Evolutionary conservation across 1,140 invertebrate genomes (phyloP).

Genomic region (Apis florea): DNA sequence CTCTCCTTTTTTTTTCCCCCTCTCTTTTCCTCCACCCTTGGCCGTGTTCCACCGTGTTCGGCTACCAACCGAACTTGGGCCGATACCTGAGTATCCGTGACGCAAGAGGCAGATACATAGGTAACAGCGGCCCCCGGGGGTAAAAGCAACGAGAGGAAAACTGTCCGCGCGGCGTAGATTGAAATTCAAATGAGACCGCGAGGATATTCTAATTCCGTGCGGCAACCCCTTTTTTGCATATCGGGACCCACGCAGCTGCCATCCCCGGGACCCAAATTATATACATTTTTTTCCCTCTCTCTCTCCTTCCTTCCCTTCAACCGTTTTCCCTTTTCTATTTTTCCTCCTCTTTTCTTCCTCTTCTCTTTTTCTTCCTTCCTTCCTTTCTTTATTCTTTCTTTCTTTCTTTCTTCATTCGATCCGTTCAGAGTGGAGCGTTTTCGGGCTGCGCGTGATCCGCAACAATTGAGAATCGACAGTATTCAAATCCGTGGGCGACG

Average conservation of each 20-base stretch:
- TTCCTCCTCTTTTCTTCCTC: not conserved
- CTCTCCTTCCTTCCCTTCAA: constrained; percentile 26
- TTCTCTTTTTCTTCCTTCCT: constrained; percentile 8
- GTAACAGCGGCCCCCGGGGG: constrained; percentile 44
- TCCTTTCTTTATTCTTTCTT: not conserved
- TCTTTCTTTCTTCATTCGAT: constrained; percentile 23
- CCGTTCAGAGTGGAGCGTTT: not conserved
- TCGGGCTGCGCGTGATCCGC: constrained; percentile 56
- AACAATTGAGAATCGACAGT: constrained; percentile 64
- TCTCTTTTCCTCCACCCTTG: constrained; percentile 8
- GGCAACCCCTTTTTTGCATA: constrained; percentile 79
- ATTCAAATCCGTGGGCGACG: constrained; percentile 65
- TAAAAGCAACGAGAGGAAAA: constrained; percentile 58
- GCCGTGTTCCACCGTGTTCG: constrained; percentile 10
- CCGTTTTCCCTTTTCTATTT: not conserved
- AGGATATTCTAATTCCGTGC: constrained; percentile 80
- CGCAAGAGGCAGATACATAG: constrained; percentile 41
- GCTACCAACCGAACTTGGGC: constrained; percentile 63
- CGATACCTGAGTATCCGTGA: constrained; percentile 62
- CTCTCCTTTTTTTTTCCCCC: constrained; percentile 49
- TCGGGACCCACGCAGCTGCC: constrained; percentile 71
- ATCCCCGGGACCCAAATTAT: constrained; percentile 62
- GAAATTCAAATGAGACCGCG: constrained; percentile 82
- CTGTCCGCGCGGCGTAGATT: constrained; percentile 69
- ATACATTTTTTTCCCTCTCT: constrained; percentile 59